A percentile compares a stretch with the other conserved stretches of the same genome.
phyloP scores from a whole-genome alignment of 2,888 invertebrate species.

The Auanema sp. region DNA sequence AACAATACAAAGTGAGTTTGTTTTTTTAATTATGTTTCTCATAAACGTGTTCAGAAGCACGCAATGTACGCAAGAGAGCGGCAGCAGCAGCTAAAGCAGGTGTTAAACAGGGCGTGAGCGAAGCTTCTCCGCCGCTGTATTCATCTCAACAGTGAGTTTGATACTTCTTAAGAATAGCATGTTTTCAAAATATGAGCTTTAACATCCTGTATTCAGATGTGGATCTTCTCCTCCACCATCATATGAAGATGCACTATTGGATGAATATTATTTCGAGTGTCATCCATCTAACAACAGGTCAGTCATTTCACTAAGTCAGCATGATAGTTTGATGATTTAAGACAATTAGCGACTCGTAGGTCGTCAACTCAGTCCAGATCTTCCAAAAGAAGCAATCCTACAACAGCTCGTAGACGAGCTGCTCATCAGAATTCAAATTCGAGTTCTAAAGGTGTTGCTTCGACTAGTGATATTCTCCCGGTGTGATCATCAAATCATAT shows the following conservation, averaged over 20 bases:
- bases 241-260: constrained; percentile 62
- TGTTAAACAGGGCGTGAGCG: constrained; percentile 20
- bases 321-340: constrained; percentile 1
- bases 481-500: background rate
- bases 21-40: background rate
- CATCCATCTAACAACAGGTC: constrained; percentile 30
- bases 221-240: constrained; percentile 63
- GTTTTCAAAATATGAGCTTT: constrained; percentile 1
- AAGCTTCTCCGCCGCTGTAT: constrained; percentile 48
- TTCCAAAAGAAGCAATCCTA: constrained; percentile 1
- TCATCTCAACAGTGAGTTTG: constrained; percentile 23
- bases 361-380: constrained; percentile 1
- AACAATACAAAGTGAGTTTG: constrained; percentile 57
- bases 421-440: background rate
- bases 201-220: constrained; percentile 24
- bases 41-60: constrained; percentile 47
- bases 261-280: constrained; percentile 60
- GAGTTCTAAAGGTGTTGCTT: background rate
- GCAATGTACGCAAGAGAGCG: constrained; percentile 53
- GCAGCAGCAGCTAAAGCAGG: constrained; percentile 36
- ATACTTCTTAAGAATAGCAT: background rate
- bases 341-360: background rate
- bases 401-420: constrained; percentile 1
- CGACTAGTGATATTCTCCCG: background rate
- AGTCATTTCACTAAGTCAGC: no score